Base-by-base conservation (phyloP, 2,113 vertebrate species). In the Podarcis cretensis region DNA sequence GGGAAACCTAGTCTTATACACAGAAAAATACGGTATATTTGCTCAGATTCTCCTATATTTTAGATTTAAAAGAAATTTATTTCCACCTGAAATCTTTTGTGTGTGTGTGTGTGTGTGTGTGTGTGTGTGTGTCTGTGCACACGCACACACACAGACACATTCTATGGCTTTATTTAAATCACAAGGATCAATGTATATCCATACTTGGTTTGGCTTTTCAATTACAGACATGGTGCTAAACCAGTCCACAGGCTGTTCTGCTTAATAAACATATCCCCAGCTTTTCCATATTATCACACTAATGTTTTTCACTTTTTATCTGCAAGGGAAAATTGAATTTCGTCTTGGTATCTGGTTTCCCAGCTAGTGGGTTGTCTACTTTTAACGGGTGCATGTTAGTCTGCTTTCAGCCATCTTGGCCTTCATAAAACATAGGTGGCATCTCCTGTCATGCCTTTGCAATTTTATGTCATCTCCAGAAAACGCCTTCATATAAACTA, bases 111-210 rank as follows among this genome's bases (percentile, higher is more conserved):
- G 0, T 40, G 73, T 77, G 32, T 6, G 37, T 40, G 6, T 35
- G 12, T 25, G 21, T 25, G 10, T 14, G 35, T 6, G 37, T 40
- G 6, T 35, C 6, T 25, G 21, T 25, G 10, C 7, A 2, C 35
- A 37, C 35, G 35, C 35, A 37, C 1, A 8, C n/a, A 35, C n/a
- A 84, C n/a, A 63, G n/a, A 75, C 69, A 68, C 48, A 84, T 35
- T 88, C 81, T 73, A 65, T 89, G 83, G 20, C 13, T 77, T 87
- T 91, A 43, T 90, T 90, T 83, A 89, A 83, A 89, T 83, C 13
- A 57, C 13, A 25, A 68, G 48, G 69, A 89, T 90, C 83, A 63
- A 54, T 88, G 80, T 9, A 40, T 78, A 43, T 27, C 79, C 88
- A 21, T 69, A 83, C 85, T 85, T 81, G 12, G 32, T 74, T 77